A percentile compares a stretch with the other conserved stretches of the same genome.
Evolutionary conservation across 2,113 vertebrate genomes (phyloP).

Genomic region (Ailurus styani): DNA sequence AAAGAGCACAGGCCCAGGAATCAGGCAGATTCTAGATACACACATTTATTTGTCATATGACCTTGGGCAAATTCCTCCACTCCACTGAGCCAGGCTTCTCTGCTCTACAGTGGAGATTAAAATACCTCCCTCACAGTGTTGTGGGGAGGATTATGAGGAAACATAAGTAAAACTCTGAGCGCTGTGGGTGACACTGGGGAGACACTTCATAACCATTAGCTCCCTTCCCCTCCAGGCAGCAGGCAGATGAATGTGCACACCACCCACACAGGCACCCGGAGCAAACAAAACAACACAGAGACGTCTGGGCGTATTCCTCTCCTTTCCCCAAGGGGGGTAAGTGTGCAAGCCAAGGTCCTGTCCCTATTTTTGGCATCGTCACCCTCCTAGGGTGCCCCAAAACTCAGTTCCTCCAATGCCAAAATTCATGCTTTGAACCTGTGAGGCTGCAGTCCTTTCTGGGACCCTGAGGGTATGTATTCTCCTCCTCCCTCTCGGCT

Average conservation of each 20-base stretch:
- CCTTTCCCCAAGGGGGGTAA: neutral
- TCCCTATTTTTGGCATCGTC: neutral
- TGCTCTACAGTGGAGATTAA: slow-evolving; percentile 56
- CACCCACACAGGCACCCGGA: neutral
- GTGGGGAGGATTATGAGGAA: slow-evolving; percentile 51
- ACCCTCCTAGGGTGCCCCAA: neutral
- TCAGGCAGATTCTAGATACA: neutral
- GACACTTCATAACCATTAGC: neutral
- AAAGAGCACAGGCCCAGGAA: neutral
- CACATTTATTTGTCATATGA: slow-evolving; percentile 37
- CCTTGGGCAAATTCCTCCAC: slow-evolving; percentile 40
- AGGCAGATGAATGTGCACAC: neutral
- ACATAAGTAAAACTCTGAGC: slow-evolving; percentile 58
- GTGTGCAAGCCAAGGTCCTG: neutral
- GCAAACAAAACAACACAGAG: neutral
- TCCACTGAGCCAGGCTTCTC: neutral
- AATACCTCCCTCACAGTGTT: slow-evolving; percentile 25
- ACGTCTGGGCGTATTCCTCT: neutral
- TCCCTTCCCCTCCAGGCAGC: slow-evolving; percentile 25
- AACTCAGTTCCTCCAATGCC: neutral
- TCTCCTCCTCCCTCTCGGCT: neutral
- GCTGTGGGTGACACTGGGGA: slow-evolving; percentile 45
- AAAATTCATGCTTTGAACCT: neutral
- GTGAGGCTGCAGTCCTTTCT: neutral
- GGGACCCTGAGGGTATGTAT: neutral